These are phyloP conservation scores for Choloepus didactylus DNA, from an alignment of 2,797 vertebrate species.

Conservation along the genomic window DNA sequence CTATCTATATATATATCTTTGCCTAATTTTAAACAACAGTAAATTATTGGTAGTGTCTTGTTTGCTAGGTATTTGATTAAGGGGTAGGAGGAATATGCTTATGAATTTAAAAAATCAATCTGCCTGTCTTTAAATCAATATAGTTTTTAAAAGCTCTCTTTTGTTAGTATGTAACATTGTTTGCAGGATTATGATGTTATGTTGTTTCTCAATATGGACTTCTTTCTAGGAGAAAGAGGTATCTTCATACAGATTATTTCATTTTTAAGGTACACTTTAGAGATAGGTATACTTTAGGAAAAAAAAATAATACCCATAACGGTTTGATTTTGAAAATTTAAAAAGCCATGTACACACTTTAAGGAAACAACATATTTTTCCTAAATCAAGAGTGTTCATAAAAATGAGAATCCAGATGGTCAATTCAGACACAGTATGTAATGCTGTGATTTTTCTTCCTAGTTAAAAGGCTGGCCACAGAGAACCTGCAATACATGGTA, in stretches of 20 bases:
- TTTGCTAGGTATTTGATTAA: slow-evolving; percentile 49
- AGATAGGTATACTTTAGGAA: slow-evolving; percentile 41
- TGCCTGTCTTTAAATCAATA: slow-evolving; percentile 15
- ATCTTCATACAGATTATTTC: slow-evolving; percentile 36
- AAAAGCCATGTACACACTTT: slow-evolving; percentile 70
- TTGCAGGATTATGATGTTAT: background rate
- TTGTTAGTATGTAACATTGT: background rate
- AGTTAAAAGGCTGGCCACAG: slow-evolving; percentile 95
- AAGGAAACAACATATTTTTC: slow-evolving; percentile 80
- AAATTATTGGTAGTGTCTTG: slow-evolving; percentile 26
- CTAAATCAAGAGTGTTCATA: slow-evolving; percentile 81
- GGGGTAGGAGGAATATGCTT: background rate
- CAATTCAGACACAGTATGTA: slow-evolving; percentile 85
- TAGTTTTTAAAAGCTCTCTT: slow-evolving; percentile 42
- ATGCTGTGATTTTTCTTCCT: slow-evolving; percentile 86
- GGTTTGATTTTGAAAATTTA: slow-evolving; percentile 71
- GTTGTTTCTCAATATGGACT: slow-evolving; percentile 29
- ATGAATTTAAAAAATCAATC: slow-evolving; percentile 9
- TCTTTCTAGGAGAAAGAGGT: slow-evolving; percentile 27
- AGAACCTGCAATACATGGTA: slow-evolving; percentile 93
- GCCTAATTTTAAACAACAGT: slow-evolving; percentile 55
- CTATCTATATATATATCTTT: background rate
- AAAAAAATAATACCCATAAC: slow-evolving; percentile 66
- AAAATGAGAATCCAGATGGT: slow-evolving; percentile 86
- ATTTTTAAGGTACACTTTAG: background rate